phyloP scores from a whole-genome alignment of 2,797 vertebrate species.

The Austrolebias charrua region DNA sequence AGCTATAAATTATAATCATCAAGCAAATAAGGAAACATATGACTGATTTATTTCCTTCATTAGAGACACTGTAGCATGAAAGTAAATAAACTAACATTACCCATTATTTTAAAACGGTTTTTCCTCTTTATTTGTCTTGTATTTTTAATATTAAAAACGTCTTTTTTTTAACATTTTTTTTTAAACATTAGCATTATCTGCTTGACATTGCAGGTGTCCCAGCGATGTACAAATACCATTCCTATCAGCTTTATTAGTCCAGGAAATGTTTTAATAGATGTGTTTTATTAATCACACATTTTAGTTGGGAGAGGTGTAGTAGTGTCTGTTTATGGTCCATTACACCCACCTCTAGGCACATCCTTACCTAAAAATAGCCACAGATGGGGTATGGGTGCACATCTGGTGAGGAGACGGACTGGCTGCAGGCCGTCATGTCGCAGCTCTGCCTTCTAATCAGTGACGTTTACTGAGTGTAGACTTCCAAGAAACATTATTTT shows the following conservation, averaged over 20 bases:
- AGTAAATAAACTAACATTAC: conserved; percentile 8
- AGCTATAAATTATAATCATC: conserved; percentile 1
- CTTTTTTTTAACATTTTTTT: too few relatives aligned
- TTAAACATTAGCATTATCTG: not conserved
- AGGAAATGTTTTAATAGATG: conserved; percentile 3
- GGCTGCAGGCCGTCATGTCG: conserved; percentile 9
- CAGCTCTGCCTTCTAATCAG: conserved; percentile 8
- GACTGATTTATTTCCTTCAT: conserved; percentile 11
- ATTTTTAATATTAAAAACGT: too few relatives aligned
- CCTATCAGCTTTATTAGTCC: conserved; percentile 5
- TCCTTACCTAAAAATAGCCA: conserved; percentile 8
- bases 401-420: conserved; percentile 8
- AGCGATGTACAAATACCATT: not conserved
- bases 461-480: not conserved
- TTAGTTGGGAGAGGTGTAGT: not conserved
- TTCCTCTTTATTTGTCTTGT: too few relatives aligned
- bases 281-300: not conserved
- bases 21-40: not conserved
- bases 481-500: too few relatives aligned
- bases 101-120: not conserved
- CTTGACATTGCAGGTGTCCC: conserved; percentile 12
- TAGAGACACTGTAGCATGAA: not conserved
- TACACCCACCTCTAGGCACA: conserved; percentile 8
- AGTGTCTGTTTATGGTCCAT: conserved; percentile 3
- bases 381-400: conserved; percentile 19